These are phyloP conservation scores for Lymantria dispar DNA, from an alignment of 2,888 invertebrate species.

Conservation along the genomic window DNA sequence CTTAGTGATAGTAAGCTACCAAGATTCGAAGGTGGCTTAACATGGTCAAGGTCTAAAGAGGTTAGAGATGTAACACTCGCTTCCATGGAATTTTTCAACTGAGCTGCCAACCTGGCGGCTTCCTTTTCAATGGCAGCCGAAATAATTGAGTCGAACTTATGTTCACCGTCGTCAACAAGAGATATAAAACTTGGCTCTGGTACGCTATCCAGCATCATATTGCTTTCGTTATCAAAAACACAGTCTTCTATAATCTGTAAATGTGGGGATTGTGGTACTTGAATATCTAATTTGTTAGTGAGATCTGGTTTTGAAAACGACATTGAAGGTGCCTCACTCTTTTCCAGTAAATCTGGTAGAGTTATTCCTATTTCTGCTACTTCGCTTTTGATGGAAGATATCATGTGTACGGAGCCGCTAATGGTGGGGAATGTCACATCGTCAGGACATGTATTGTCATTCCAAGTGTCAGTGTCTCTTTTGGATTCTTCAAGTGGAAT, in stretches of 20 bases:
- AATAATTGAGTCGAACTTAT: slow-evolving; percentile 83
- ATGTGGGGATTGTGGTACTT: slow-evolving; percentile 31
- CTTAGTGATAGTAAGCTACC: slow-evolving; percentile 84
- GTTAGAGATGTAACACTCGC: slow-evolving; percentile 83
- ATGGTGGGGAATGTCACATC: slow-evolving; percentile 92
- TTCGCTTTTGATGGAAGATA: slow-evolving; percentile 80
- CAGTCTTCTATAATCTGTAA: slow-evolving; percentile 37
- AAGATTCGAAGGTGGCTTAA: slow-evolving; percentile 90
- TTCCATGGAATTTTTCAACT: slow-evolving; percentile 73
- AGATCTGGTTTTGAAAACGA: slow-evolving; percentile 62
- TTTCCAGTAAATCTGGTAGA: slow-evolving; percentile 71
- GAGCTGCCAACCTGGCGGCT: slow-evolving; percentile 85
- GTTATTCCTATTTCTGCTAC: slow-evolving; percentile 76
- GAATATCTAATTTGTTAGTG: slow-evolving; percentile 57
- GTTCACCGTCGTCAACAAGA: slow-evolving; percentile 74
- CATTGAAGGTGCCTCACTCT: slow-evolving; percentile 49
- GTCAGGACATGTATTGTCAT: slow-evolving; percentile 90
- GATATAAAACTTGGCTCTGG: slow-evolving; percentile 65
- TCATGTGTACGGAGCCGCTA: slow-evolving; percentile 88
- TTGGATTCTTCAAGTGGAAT: slow-evolving; percentile 38
- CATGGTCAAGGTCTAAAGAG: slow-evolving; percentile 87
- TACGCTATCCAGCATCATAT: slow-evolving; percentile 44
- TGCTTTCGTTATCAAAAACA: slow-evolving; percentile 27
- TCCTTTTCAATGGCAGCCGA: slow-evolving; percentile 89
- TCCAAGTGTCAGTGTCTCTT: slow-evolving; percentile 87